phyloP scores from a whole-genome alignment of 2,113 vertebrate genomes.

The Notechis scutatus region DNA sequence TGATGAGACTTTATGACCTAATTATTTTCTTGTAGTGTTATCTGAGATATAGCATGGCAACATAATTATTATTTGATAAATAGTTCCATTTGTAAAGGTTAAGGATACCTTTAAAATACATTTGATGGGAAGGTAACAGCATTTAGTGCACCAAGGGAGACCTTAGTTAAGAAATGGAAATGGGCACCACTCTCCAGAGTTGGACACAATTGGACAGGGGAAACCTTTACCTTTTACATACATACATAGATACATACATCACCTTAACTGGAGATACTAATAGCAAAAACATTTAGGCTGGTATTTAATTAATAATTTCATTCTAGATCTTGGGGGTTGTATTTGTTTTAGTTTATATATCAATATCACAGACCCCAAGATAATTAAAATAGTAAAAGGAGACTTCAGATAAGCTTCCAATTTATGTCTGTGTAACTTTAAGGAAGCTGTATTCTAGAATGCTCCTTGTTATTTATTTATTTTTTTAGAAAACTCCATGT shows the following conservation, averaged over 20 bases:
- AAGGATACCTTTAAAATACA: neutral
- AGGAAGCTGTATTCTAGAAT: neutral
- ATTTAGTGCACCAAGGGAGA: no score
- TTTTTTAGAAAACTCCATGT: neutral
- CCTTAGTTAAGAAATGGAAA: neutral
- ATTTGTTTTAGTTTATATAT: neutral
- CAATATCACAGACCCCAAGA: neutral
- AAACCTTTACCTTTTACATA: neutral
- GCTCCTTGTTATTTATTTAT: neutral
- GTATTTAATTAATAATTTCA: neutral
- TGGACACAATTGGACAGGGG: neutral
- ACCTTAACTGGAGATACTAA: neutral
- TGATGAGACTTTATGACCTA: neutral
- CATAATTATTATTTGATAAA: neutral
- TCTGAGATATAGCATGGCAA: neutral
- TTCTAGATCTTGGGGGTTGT: neutral
- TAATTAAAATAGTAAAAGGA: neutral
- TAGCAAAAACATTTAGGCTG: neutral
- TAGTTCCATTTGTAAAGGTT: neutral
- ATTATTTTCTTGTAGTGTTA: neutral
- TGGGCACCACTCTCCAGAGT: neutral
- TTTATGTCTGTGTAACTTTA: neutral
- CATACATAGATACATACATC: neutral
- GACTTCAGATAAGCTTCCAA: neutral
- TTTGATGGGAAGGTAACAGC: neutral